Base-by-base conservation (phyloP, 2,797 vertebrate species). In the Podarcis lilfordi region DNA sequence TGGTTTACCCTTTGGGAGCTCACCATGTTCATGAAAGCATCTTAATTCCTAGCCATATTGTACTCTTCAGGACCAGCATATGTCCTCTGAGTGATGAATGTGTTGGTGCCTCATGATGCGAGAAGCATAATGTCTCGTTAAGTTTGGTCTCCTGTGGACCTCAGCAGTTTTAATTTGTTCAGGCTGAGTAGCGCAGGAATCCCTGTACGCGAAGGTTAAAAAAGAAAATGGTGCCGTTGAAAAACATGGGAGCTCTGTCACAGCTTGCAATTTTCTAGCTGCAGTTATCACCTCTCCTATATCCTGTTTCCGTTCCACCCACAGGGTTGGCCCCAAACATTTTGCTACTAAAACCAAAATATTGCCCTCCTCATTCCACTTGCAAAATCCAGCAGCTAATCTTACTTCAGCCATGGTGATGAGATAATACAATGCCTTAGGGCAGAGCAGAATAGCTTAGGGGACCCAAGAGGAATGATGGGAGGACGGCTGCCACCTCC, bases 71-170 rank as follows among this genome's bases (percentile, higher is more conserved):
- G 78, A 71, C 6, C 69, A 7, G 25, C 43, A 32, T 64, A 61
- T 82, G 88, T 85, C 91, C 66, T 94, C 91, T 92, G 88, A 93
- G 90, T 93, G 91, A 94, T 92, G 79, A 82, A 95, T 93, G 78
- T 88, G 80, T 88, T 93, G 87, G 71, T 88, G 69, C 55, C 85
- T 82, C 59, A 78, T 40, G 64, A 76, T 74, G 69, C 87, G 84
- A 87, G 45, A 35, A 92, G 82, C 61, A 17, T 89, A 94, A 89
- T 84, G 80, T 84, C 87, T 89, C 91, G 82, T 92, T 91, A 91
- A 89, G 80, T 86, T 92, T 66, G 40, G 78, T 91, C 86, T 59
- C 61, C 91, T 92, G 80, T 80, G 75, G n/a, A 88, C 66, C 21
- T 94, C 91, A 91, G 91, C 88, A 32, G 68, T 19, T 93, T 89